Conservation (phyloP, 1,140 invertebrate species). For the Pristionchus pacificus region DNA sequence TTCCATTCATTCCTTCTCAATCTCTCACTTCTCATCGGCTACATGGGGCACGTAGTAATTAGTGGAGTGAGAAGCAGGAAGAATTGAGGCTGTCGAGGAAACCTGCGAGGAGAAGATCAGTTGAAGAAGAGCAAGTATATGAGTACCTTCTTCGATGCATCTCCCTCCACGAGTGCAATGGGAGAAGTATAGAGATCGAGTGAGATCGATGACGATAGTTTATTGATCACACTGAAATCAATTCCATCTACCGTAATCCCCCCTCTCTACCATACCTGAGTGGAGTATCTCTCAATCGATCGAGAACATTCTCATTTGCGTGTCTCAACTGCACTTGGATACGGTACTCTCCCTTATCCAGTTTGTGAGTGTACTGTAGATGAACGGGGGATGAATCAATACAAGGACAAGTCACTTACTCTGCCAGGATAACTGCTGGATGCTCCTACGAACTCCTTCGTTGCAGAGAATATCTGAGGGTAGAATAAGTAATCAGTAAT, state of each 20-base stretch:
- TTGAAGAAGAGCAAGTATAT: neutral
- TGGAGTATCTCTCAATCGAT: constrained; percentile 71
- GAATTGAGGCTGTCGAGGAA: constrained; percentile 58
- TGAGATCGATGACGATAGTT: constrained; percentile 66
- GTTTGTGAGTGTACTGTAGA: constrained; percentile 74
- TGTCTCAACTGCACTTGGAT: constrained; percentile 80
- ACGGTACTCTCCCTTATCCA: constrained; percentile 92
- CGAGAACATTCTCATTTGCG: constrained; percentile 79
- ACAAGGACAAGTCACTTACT: constrained; percentile 61
- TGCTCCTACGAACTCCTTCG: constrained; percentile 77
- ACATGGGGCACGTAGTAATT: constrained; percentile 75
- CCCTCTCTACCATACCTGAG: constrained; percentile 71
- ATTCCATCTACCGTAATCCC: constrained; percentile 10
- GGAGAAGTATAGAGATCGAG: constrained; percentile 74
- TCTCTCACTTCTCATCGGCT: constrained; percentile 37
- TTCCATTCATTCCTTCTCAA: too few relatives aligned
- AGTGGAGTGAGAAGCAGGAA: constrained; percentile 66
- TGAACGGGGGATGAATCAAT: constrained; percentile 20
- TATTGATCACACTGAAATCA: neutral
- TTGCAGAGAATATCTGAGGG: constrained; percentile 79
- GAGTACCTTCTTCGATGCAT: constrained; percentile 73
- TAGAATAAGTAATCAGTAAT: neutral
- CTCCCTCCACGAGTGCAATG: constrained; percentile 52
- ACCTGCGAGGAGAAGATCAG: neutral
- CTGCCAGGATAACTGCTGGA: constrained; percentile 84